Evolutionary conservation across 2,113 vertebrate genomes (phyloP).

Genomic region (Chionodraco myersi): DNA sequence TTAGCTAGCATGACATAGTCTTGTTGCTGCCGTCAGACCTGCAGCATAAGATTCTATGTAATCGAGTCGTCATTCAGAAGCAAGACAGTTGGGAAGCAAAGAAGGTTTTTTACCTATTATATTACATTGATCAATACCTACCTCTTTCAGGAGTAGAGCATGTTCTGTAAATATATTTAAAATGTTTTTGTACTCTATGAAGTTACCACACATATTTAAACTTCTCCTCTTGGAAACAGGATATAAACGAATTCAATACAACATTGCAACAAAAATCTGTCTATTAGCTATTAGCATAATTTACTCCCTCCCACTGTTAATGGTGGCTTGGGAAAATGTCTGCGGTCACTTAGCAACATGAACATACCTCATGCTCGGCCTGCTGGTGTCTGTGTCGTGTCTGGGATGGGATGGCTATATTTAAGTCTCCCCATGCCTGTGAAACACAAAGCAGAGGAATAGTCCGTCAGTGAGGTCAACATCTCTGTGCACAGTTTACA

Average conservation of each 20-base stretch:
- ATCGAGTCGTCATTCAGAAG: not conserved
- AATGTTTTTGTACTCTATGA: not conserved
- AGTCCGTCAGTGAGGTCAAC: conserved; percentile 10
- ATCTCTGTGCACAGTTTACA: conserved; percentile 28
- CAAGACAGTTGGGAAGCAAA: not conserved
- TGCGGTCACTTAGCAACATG: conserved; percentile 58
- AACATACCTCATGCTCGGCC: conserved; percentile 12
- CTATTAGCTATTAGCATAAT: not conserved
- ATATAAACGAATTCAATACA: not conserved
- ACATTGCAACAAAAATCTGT: not conserved
- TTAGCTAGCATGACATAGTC: not conserved
- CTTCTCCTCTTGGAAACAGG: too few relatives aligned
- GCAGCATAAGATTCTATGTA: not conserved
- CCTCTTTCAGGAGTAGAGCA: not conserved
- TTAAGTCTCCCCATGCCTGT: conserved; percentile 36
- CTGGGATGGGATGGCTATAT: conserved; percentile 36
- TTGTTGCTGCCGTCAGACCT: not conserved
- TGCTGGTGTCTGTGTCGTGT: conserved; percentile 49
- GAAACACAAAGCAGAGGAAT: conserved; percentile 34
- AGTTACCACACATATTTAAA: too few relatives aligned
- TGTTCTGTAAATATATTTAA: not conserved
- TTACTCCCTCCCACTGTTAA: not conserved
- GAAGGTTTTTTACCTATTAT: not conserved
- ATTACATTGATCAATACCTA: not conserved
- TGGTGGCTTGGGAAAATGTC: conserved; percentile 29